These are phyloP conservation scores for Columbina picui DNA, from an alignment of 2,113 vertebrate genomes.

Conservation along the genomic window DNA sequence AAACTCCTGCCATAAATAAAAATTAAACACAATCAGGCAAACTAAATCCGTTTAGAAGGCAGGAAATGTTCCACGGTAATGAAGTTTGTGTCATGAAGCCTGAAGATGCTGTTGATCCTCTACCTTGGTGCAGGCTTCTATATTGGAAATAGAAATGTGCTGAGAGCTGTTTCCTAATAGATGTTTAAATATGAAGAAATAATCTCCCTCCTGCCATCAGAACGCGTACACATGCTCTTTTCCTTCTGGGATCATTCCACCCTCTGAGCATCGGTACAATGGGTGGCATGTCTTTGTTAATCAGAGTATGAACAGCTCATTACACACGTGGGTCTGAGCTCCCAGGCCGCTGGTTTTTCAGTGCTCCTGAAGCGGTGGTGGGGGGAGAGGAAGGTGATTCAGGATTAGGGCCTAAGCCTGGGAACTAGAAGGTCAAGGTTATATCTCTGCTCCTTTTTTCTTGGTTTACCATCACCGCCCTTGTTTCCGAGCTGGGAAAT, in stretches of 20 bases:
- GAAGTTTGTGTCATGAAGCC: neutral
- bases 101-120: neutral
- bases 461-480: neutral
- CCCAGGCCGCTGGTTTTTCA: neutral
- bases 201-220: neutral
- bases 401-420: neutral
- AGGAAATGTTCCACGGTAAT: constrained; percentile 38
- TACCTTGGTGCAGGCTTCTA: neutral
- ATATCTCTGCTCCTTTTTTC: neutral
- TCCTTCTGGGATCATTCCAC: neutral
- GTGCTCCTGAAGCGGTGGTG: neutral
- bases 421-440: neutral
- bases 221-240: neutral
- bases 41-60: neutral
- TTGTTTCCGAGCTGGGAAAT: neutral
- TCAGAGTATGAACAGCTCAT: neutral
- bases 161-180: neutral
- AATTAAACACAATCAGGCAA: neutral
- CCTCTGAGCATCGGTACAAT: neutral
- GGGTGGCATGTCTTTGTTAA: neutral
- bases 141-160: neutral
- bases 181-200: neutral
- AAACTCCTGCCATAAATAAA: neutral
- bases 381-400: constrained; percentile 11
- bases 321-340: neutral